phyloP scores from a whole-genome alignment of 2,113 vertebrate species.

The Lampris megalopsis region DNA sequence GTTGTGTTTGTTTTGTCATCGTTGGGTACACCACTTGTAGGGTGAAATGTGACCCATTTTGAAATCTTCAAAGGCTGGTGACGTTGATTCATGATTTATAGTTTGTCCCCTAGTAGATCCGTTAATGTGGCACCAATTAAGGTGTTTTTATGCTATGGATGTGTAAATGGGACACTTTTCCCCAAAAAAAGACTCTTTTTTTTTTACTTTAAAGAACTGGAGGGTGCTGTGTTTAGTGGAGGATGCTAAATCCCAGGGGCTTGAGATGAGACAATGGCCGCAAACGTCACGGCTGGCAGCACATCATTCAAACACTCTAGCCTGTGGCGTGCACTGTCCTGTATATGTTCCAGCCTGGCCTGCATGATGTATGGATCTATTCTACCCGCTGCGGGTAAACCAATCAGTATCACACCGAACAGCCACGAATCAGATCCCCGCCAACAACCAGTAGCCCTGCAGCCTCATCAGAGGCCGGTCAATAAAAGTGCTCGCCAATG shows the following conservation, averaged over 20 bases:
- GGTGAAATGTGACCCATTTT: constrained; percentile 9
- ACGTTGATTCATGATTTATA: constrained; percentile 3
- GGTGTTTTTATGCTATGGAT: constrained; percentile 4
- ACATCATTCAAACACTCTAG: constrained; percentile 49
- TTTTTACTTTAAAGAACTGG: constrained; percentile 12
- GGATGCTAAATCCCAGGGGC: constrained; percentile 46
- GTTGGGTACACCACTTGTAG: constrained; percentile 18
- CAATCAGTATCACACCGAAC: constrained; percentile 57
- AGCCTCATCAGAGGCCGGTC: constrained; percentile 68
- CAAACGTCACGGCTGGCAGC: constrained; percentile 53
- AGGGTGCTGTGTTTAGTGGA: constrained; percentile 41
- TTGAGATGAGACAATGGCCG: constrained; percentile 49
- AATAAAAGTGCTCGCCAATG: constrained; percentile 54
- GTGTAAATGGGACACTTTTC: neutral
- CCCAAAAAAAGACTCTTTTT: constrained; percentile 6
- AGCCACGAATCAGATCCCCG: constrained; percentile 61
- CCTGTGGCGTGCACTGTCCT: constrained; percentile 43
- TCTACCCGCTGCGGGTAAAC: constrained; percentile 64
- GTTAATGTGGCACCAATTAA: constrained; percentile 10
- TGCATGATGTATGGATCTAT: constrained; percentile 70
- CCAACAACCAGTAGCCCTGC: constrained; percentile 53
- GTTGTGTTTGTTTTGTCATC: constrained; percentile 18
- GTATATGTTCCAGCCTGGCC: constrained; percentile 63
- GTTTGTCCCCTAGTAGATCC: constrained; percentile 12
- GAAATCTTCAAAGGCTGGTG: constrained; percentile 2